Evolutionary conservation across 2,888 invertebrate species (phyloP).

Genomic region (Criorhina ranunculi): DNA sequence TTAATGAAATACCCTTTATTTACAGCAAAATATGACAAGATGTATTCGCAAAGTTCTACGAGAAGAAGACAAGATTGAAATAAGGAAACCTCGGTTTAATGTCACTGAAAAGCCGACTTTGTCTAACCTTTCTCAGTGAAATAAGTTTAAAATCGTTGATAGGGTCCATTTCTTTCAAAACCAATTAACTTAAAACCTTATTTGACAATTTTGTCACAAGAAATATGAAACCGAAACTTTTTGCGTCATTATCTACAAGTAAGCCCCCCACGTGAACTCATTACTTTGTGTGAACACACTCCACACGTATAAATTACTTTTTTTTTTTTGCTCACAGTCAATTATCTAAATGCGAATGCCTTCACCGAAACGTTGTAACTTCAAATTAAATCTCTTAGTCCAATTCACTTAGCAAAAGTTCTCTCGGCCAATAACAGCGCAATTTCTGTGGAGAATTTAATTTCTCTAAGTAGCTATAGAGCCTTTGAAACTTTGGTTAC

Average conservation of each 20-base stretch:
- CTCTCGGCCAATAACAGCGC: slow-evolving; percentile 12
- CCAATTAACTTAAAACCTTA: too few relatives aligned
- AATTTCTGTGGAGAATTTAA: slow-evolving; percentile 53
- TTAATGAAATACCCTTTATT: too few relatives aligned
- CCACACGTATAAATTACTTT: slow-evolving; percentile 16
- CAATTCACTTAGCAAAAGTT: slow-evolving; percentile 54
- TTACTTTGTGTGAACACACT: not conserved
- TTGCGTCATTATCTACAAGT: not conserved
- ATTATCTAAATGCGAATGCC: slow-evolving; percentile 57
- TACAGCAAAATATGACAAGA: too few relatives aligned
- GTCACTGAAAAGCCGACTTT: too few relatives aligned
- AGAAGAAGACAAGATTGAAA: too few relatives aligned
- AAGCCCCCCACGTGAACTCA: not conserved
- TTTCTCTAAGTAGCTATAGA: slow-evolving; percentile 62
- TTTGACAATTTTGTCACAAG: not conserved
- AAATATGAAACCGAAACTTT: not conserved
- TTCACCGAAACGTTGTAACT: slow-evolving; percentile 31
- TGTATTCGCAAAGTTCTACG: too few relatives aligned
- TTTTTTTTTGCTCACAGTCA: slow-evolving; percentile 31
- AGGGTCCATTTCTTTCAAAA: too few relatives aligned
- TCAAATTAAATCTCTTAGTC: slow-evolving; percentile 64
- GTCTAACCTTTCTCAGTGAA: too few relatives aligned
- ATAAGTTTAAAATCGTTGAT: too few relatives aligned
- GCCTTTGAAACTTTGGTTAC: not conserved
- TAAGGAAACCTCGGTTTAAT: too few relatives aligned